phyloP scores from a whole-genome alignment of 2,113 vertebrate species.

The Sclerurus mexicanus region DNA sequence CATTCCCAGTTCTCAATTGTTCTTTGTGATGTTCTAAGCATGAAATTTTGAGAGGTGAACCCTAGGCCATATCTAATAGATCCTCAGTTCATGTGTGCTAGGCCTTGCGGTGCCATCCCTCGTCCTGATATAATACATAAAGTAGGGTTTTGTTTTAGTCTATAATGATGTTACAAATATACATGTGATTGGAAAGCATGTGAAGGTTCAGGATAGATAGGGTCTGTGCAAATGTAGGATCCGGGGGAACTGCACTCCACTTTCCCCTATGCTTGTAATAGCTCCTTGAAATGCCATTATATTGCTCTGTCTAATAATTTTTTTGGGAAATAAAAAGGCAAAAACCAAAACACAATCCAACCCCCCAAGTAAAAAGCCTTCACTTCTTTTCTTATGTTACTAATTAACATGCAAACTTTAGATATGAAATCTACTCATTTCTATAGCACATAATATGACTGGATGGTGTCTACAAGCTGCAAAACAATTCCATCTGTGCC shows the following conservation, averaged over 20 bases:
- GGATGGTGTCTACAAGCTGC: background rate
- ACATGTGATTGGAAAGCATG: background rate
- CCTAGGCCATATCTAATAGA: background rate
- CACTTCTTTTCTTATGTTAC: background rate
- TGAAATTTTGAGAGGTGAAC: background rate
- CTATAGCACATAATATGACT: background rate
- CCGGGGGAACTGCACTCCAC: background rate
- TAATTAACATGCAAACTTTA: background rate
- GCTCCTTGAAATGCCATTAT: background rate
- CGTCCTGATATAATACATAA: background rate
- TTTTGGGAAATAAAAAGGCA: too few species aligned
- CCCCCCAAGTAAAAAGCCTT: background rate
- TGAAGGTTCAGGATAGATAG: background rate
- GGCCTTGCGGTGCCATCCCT: background rate
- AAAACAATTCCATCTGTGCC: background rate
- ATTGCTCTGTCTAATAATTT: background rate
- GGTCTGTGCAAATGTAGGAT: background rate
- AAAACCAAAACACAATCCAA: background rate
- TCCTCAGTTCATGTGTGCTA: background rate
- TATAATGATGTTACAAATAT: background rate
- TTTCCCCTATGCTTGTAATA: background rate
- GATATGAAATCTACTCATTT: background rate
- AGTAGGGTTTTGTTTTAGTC: background rate
- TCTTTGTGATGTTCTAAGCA: background rate
- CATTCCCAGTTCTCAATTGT: background rate